Percentiles rank a stretch among this genome's conserved stretches.
phyloP scores from a whole-genome alignment of 2,888 invertebrate species.

The Plebejus argus region DNA sequence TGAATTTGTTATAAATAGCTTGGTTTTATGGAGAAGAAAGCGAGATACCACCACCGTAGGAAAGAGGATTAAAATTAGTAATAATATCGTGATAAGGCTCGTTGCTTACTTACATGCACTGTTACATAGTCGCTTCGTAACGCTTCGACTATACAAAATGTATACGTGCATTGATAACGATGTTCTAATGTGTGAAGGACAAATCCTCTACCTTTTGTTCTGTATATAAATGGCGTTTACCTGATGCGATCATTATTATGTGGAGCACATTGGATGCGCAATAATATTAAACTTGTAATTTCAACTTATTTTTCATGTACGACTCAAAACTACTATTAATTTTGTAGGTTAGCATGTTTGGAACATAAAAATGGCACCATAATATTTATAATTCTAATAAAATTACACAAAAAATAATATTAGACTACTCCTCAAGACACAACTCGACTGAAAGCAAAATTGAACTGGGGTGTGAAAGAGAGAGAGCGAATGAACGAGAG shows the following conservation, averaged over 20 bases:
- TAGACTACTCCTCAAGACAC: background rate
- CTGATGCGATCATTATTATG: conserved; percentile 57
- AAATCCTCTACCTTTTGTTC: conserved; percentile 67
- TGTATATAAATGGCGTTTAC: conserved; percentile 66
- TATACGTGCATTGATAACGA: conserved; percentile 74
- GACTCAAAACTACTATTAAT: background rate
- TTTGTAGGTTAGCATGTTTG: background rate
- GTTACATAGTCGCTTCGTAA: conserved; percentile 71
- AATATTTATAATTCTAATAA: background rate
- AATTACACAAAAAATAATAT: background rate
- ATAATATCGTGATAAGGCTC: conserved; percentile 44
- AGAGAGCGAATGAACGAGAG: background rate
- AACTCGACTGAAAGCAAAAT: conserved; percentile 9
- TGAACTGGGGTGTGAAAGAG: conserved; percentile 7
- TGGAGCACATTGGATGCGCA: conserved; percentile 53
- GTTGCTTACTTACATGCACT: conserved; percentile 71
- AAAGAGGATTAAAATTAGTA: conserved; percentile 54
- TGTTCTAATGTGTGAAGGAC: conserved; percentile 77
- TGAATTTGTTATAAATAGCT: conserved; percentile 46
- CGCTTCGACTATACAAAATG: conserved; percentile 68
- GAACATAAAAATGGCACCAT: background rate
- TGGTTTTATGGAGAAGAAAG: conserved; percentile 46
- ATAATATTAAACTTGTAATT: conserved; percentile 35
- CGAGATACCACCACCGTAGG: conserved; percentile 63
- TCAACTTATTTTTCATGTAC: background rate